A percentile compares a stretch with the other conserved stretches of the same genome.
Conservation (phyloP, 92 coral and sea anemone species). For the Montipora capitata region DNA sequence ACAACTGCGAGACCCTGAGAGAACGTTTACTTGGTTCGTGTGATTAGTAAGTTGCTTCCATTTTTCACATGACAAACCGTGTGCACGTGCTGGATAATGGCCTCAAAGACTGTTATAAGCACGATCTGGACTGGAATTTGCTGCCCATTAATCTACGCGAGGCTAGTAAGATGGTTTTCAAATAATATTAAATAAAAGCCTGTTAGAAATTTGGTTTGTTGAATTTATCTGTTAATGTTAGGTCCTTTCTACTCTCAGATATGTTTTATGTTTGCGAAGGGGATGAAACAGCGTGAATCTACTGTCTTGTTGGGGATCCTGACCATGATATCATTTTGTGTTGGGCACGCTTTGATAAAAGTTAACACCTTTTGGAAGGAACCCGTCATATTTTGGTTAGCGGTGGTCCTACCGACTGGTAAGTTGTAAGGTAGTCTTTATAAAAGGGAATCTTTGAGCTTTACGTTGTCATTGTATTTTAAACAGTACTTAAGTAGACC, state of each 20-base stretch:
- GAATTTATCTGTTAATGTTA: background rate
- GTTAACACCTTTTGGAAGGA: slow-evolving; percentile 46
- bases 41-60: background rate
- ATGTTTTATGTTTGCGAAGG: slow-evolving; percentile 10
- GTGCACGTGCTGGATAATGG: slow-evolving; percentile 8
- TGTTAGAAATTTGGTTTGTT: background rate
- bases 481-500: background rate
- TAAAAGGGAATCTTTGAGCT: background rate
- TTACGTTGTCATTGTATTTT: background rate
- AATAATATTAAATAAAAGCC: background rate
- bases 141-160: slow-evolving; percentile 7
- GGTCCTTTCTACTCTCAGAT: slow-evolving; percentile 1
- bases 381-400: slow-evolving; percentile 37
- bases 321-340: slow-evolving; percentile 36
- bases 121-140: slow-evolving; percentile 8
- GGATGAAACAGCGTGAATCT: slow-evolving; percentile 28
- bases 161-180: background rate
- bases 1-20: background rate
- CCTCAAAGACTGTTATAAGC: slow-evolving; percentile 11
- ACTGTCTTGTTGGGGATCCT: slow-evolving; percentile 28
- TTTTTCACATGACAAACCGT: slow-evolving; percentile 4
- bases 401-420: slow-evolving; percentile 54
- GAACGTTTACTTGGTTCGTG: background rate
- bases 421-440: slow-evolving; percentile 3
- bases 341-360: slow-evolving; percentile 38